phyloP scores from a whole-genome alignment of 1,140 invertebrate species.

The Zaprionus lachaisei region DNA sequence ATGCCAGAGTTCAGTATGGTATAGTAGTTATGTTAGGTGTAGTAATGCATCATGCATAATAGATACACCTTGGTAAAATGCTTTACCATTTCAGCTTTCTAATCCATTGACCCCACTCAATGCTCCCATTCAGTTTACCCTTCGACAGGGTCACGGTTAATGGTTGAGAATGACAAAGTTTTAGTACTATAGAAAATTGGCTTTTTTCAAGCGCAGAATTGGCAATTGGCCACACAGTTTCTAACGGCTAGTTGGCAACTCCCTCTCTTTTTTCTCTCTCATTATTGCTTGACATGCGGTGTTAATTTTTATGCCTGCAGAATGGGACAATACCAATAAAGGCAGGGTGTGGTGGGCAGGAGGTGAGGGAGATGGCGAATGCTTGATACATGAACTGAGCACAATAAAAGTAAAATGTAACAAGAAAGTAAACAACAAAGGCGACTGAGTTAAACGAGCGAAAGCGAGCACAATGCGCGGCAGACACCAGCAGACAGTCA shows the following conservation, averaged over 20 bases:
- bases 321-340: slow-evolving; percentile 15
- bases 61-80: too few relatives aligned
- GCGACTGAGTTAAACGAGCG: slow-evolving; percentile 65
- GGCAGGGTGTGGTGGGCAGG: neutral
- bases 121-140: neutral
- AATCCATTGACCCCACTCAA: neutral
- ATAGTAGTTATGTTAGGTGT: too few relatives aligned
- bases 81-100: neutral
- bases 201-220: neutral
- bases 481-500: slow-evolving; percentile 40
- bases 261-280: slow-evolving; percentile 7
- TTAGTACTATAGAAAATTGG: neutral
- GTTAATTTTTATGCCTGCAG: slow-evolving; percentile 46
- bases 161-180: neutral
- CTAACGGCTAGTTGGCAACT: slow-evolving; percentile 2
- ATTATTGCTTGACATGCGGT: slow-evolving; percentile 48
- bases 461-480: slow-evolving; percentile 63
- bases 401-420: slow-evolving; percentile 45
- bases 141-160: neutral
- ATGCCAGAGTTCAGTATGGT: too few relatives aligned
- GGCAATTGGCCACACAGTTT: slow-evolving; percentile 10
- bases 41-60: too few relatives aligned
- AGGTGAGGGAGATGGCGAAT: slow-evolving; percentile 15
- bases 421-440: slow-evolving; percentile 58
- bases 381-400: slow-evolving; percentile 31